phyloP scores from a whole-genome alignment of 1,140 invertebrate species.

The Ceratina australensis region DNA sequence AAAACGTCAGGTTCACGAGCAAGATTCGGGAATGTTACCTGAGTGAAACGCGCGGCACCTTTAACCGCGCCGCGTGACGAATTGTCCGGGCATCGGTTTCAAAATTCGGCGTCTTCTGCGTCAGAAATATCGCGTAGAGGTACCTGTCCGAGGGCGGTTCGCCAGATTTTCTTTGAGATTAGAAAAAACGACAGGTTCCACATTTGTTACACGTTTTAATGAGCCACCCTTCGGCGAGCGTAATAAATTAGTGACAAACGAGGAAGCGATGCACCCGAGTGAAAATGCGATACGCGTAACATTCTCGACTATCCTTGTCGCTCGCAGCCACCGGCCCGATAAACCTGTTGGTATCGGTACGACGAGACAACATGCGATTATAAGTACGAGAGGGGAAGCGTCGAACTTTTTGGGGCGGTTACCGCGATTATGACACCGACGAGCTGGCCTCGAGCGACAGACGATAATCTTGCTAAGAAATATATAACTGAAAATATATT shows the following conservation, averaged over 20 bases:
- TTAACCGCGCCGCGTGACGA: conserved; percentile 31
- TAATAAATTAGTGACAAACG: neutral
- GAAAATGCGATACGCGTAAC: neutral
- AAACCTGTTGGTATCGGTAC: neutral
- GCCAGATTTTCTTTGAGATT: conserved; percentile 34
- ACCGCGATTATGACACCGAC: conserved; percentile 14
- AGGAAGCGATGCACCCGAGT: neutral
- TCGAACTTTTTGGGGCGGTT: conserved; percentile 8
- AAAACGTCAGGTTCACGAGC: conserved; percentile 15
- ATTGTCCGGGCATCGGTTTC: conserved; percentile 41
- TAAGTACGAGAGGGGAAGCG: conserved; percentile 2
- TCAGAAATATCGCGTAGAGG: conserved; percentile 17
- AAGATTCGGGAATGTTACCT: conserved; percentile 36
- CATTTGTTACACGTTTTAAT: neutral
- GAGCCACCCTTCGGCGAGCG: neutral
- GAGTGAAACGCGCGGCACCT: conserved; percentile 18
- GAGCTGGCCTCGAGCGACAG: conserved; percentile 6
- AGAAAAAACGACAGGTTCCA: neutral
- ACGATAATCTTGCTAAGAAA: neutral
- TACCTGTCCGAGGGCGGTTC: conserved; percentile 25
- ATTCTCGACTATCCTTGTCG: neutral
- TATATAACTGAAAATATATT: neutral
- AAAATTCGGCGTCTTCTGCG: conserved; percentile 14
- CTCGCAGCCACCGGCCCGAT: neutral
- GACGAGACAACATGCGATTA: neutral